These are phyloP conservation scores for Ophion slaviceki DNA, from an alignment of 2,888 invertebrate species.

Conservation along the genomic window DNA sequence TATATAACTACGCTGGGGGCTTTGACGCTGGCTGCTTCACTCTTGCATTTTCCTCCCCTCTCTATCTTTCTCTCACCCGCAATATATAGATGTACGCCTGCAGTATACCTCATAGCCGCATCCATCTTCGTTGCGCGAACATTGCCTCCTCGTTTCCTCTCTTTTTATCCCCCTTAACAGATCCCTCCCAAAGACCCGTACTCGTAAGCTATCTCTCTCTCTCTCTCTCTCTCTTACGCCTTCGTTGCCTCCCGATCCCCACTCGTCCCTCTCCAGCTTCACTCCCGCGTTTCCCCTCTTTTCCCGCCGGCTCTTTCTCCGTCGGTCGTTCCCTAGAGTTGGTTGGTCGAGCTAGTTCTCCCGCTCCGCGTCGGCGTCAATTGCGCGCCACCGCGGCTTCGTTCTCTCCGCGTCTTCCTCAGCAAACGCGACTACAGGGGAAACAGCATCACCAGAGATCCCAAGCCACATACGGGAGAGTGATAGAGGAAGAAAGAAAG, in stretches of 20 bases:
- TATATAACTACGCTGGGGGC: conserved; percentile 54
- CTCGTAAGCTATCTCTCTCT: conserved; percentile 19
- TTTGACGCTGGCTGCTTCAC: conserved; percentile 59
- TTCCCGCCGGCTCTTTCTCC: conserved; percentile 61
- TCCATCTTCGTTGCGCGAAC: conserved; percentile 57
- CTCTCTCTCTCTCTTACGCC: conserved; percentile 36
- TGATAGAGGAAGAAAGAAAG: conserved; percentile 30
- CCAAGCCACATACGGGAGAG: conserved; percentile 24
- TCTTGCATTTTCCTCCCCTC: conserved; percentile 61
- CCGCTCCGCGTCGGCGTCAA: conserved; percentile 71
- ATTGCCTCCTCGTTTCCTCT: conserved; percentile 54
- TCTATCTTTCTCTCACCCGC: conserved; percentile 45
- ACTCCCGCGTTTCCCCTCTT: conserved; percentile 47
- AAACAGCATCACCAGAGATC: conserved; percentile 46
- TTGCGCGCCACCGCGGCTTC: conserved; percentile 71
- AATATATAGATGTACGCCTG: conserved; percentile 10
- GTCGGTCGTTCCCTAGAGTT: conserved; percentile 56
- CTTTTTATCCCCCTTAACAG: conserved; percentile 43
- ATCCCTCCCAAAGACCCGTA: conserved; percentile 19
- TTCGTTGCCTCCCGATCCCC: conserved; percentile 54
- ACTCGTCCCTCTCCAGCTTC: conserved; percentile 56
- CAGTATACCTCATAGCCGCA: conserved; percentile 31
- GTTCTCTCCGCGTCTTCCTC: conserved; percentile 66
- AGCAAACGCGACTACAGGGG: conserved; percentile 51
- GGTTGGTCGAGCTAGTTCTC: conserved; percentile 67